Percentiles rank a stretch among this genome's conserved stretches.
Evolutionary conservation across 2,797 vertebrate genomes (phyloP).

Genomic region (Periparus ater): DNA sequence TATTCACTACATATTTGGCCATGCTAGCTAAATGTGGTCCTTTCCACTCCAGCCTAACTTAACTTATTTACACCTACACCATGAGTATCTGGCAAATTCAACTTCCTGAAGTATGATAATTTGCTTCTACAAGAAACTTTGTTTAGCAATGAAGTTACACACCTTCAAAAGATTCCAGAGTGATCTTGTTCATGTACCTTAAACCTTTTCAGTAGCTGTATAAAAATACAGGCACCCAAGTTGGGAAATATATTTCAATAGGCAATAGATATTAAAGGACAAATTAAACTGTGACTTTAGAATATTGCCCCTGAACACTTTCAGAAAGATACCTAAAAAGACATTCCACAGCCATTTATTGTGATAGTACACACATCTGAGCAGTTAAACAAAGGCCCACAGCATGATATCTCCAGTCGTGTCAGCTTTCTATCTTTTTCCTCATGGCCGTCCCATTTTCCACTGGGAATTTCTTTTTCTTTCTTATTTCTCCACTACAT

Average conservation of each 20-base stretch:
- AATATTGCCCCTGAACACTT: neutral
- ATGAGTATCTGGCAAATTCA: neutral
- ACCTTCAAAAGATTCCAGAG: neutral
- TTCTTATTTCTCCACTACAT: neutral
- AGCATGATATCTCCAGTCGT: neutral
- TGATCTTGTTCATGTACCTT: neutral
- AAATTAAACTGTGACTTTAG: neutral
- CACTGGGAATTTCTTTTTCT: neutral
- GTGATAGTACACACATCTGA: neutral
- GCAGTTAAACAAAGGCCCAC: neutral
- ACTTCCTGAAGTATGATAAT: neutral
- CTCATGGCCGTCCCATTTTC: neutral
- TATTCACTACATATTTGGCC: neutral
- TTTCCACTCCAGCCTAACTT: neutral
- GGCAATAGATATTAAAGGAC: neutral
- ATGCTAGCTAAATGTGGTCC: neutral
- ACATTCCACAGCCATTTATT: neutral
- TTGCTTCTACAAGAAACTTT: neutral
- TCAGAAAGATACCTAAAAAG: neutral
- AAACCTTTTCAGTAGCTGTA: neutral
- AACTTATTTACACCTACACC: neutral
- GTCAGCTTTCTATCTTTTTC: slow-evolving; percentile 14
- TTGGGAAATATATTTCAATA: neutral
- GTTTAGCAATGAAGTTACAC: neutral
- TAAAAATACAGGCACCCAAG: neutral